These are phyloP conservation scores for Lynx canadensis DNA, from an alignment of 2,113 vertebrate species.

Conservation along the genomic window DNA sequence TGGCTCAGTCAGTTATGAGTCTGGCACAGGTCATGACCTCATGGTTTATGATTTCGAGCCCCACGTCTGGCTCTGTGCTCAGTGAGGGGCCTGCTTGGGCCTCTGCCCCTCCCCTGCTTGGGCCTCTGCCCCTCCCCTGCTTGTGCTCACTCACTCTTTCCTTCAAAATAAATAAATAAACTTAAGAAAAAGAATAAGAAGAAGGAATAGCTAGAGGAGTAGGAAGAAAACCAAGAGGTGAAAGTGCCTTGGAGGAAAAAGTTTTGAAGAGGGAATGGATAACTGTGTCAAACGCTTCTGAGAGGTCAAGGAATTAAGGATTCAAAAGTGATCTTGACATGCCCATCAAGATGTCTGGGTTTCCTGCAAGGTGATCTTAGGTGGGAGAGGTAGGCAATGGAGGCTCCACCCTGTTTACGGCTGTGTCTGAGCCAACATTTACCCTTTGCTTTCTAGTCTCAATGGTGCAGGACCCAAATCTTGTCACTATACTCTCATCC, in stretches of 20 bases:
- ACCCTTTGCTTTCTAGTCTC: neutral
- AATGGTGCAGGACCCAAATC: neutral
- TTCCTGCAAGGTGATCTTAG: neutral
- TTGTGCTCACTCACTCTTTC: too few relatives aligned
- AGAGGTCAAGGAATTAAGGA: neutral
- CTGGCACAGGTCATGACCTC: too few relatives aligned
- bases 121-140: too few relatives aligned
- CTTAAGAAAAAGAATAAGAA: neutral
- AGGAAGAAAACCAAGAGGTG: neutral
- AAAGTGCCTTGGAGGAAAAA: neutral
- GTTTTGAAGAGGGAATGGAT: neutral
- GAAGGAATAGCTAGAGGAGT: neutral
- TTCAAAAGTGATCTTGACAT: neutral
- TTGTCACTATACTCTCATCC: neutral
- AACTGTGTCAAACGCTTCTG: neutral
- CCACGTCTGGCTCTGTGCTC: too few relatives aligned
- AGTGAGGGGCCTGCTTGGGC: too few relatives aligned
- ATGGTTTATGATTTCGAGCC: too few relatives aligned
- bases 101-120: too few relatives aligned
- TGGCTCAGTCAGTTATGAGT: too few relatives aligned
- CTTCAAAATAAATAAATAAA: too few relatives aligned
- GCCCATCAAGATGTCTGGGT: neutral
- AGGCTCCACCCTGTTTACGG: slow-evolving; percentile 75
- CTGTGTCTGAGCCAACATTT: neutral
- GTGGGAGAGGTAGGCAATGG: slow-evolving; percentile 42